Percentiles rank a stretch among this genome's conserved stretches.
Evolutionary conservation across 1,140 invertebrate species (phyloP).

Genomic region (Metaphire vulgaris): DNA sequence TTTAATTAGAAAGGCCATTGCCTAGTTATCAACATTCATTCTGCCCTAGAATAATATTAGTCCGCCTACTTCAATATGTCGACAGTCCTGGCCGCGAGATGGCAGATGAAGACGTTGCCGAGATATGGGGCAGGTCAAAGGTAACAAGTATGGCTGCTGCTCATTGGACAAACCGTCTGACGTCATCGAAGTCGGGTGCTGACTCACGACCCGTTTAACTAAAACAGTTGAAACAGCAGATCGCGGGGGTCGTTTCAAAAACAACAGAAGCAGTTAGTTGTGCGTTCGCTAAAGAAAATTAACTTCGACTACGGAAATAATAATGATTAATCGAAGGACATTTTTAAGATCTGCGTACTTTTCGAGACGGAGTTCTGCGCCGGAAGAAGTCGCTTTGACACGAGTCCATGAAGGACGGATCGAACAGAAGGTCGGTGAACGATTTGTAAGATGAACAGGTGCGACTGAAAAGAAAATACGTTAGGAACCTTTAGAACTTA

Average conservation of each 20-base stretch:
- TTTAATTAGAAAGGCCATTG: neutral
- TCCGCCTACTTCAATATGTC: constrained; percentile 70
- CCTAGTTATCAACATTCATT: neutral
- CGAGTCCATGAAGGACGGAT: constrained; percentile 81
- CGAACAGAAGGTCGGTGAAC: constrained; percentile 87
- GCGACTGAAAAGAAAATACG: constrained; percentile 71
- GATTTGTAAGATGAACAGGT: constrained; percentile 88
- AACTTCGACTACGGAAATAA: neutral
- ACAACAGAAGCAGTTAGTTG: neutral
- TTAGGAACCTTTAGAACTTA: too few species aligned
- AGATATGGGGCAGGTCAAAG: constrained; percentile 87
- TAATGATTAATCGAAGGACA: neutral
- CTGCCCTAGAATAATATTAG: neutral
- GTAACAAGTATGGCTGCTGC: constrained; percentile 64
- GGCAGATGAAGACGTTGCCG: constrained; percentile 86
- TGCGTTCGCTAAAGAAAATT: neutral
- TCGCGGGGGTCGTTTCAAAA: neutral
- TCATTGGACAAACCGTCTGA: constrained; percentile 5
- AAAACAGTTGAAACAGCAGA: neutral
- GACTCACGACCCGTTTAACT: constrained; percentile 63
- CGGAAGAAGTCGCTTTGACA: constrained; percentile 78
- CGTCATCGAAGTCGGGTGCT: constrained; percentile 70
- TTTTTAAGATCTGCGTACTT: constrained; percentile 52
- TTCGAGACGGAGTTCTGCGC: constrained; percentile 89
- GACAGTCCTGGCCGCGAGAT: constrained; percentile 86